A percentile compares a stretch with the other conserved stretches of the same genome.
phyloP scores from a whole-genome alignment of 2,888 invertebrate species.

The Pseudococcus jackbeardsleyi region DNA sequence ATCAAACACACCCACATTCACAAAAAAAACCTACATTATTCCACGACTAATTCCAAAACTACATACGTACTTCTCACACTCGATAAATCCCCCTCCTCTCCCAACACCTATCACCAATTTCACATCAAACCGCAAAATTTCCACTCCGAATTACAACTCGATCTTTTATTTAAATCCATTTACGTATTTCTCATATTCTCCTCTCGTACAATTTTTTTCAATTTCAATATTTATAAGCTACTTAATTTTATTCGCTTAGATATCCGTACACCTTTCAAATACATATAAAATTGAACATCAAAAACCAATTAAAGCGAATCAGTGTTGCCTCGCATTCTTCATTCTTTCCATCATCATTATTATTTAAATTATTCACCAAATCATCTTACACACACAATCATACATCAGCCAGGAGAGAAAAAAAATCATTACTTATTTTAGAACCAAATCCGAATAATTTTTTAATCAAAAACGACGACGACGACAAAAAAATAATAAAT shows the following conservation, averaged over 20 bases:
- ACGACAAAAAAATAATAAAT: slow-evolving; percentile 1
- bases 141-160: neutral
- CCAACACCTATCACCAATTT: neutral
- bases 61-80: neutral
- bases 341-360: neutral
- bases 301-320: slow-evolving; percentile 13
- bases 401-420: neutral
- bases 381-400: neutral
- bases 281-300: neutral
- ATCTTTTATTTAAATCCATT: slow-evolving; percentile 9
- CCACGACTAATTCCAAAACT: too few relatives aligned
- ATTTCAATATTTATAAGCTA: slow-evolving; percentile 28
- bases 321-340: neutral
- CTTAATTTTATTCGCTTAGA: neutral
- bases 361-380: neutral
- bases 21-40: too few relatives aligned
- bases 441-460: neutral
- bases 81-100: neutral
- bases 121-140: neutral
- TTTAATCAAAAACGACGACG: slow-evolving; percentile 7
- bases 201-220: neutral
- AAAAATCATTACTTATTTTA: neutral
- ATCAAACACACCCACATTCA: too few relatives aligned
- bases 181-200: neutral
- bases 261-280: neutral